Evolutionary conservation across 2,113 vertebrate species (phyloP).

Genomic region (Marmota flaviventris): DNA sequence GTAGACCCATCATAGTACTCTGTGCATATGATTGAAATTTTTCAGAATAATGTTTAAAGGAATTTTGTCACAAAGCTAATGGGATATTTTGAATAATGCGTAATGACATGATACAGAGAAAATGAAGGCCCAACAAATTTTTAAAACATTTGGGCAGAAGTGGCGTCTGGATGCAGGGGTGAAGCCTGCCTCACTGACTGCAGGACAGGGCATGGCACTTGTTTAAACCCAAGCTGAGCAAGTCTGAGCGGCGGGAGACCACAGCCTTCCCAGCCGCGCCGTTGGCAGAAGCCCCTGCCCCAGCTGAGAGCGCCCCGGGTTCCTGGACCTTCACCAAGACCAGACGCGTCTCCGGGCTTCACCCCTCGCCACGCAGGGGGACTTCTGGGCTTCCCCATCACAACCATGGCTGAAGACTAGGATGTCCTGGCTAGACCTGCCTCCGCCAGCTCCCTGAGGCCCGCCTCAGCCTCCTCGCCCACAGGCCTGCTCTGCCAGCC

Average conservation of each 20-base stretch:
- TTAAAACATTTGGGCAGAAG: not conserved
- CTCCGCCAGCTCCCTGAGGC: not conserved
- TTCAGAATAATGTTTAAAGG: not conserved
- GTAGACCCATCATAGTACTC: not conserved
- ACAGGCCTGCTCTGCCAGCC: not conserved
- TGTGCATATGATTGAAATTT: not conserved
- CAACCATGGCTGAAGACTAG: conserved; percentile 56
- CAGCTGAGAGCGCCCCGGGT: conserved; percentile 31
- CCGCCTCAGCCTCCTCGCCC: not conserved
- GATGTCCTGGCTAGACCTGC: conserved; percentile 35
- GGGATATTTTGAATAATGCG: not conserved
- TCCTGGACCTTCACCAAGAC: conserved; percentile 75
- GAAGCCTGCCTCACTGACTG: conserved; percentile 58
- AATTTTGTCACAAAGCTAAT: not conserved
- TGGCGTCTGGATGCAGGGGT: conserved; percentile 55
- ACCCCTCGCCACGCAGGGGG: conserved; percentile 68
- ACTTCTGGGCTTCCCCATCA: conserved; percentile 7
- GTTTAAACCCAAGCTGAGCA: conserved; percentile 72
- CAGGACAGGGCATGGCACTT: conserved; percentile 55
- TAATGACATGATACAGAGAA: not conserved
- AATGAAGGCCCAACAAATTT: not conserved
- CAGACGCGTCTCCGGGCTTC: conserved; percentile 75
- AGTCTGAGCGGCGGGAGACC: conserved; percentile 55
- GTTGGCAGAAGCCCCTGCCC: conserved; percentile 63
- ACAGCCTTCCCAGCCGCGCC: conserved; percentile 51